Percentiles rank a stretch among this genome's conserved stretches.
These are phyloP conservation scores for Tragelaphus oryx DNA, from an alignment of 2,797 vertebrate genomes.

Conservation along the genomic window DNA sequence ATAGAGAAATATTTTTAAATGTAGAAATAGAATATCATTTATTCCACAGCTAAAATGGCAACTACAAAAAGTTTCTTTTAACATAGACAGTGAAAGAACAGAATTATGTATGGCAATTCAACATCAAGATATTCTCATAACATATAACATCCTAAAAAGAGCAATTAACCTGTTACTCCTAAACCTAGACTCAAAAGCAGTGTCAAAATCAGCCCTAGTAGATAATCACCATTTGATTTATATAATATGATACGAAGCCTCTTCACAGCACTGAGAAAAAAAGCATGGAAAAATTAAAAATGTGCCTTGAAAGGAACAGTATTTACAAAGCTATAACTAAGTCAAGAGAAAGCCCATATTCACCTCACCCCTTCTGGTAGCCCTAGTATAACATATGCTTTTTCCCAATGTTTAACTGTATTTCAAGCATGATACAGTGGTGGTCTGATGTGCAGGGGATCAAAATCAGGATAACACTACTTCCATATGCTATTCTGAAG, in stretches of 20 bases:
- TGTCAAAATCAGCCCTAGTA: background rate
- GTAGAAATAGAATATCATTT: background rate
- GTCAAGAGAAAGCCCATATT: background rate
- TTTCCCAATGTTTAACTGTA: background rate
- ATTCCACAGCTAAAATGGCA: background rate
- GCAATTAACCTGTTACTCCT: constrained; percentile 17
- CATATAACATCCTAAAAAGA: constrained; percentile 1
- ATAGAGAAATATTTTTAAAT: background rate
- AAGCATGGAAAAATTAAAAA: background rate
- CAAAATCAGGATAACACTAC: background rate
- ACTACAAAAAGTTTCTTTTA: background rate
- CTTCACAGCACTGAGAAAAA: background rate
- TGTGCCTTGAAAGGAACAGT: background rate
- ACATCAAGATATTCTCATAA: background rate
- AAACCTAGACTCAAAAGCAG: constrained; percentile 28
- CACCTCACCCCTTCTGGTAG: background rate
- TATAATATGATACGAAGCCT: background rate
- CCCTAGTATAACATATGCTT: background rate
- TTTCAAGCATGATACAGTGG: constrained; percentile 2
- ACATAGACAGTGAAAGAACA: background rate
- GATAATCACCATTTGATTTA: constrained; percentile 5
- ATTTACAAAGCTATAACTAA: constrained; percentile 5
- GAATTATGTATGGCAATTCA: background rate
- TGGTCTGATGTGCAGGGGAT: background rate
- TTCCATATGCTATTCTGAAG: background rate